Evolutionary conservation across 2,113 vertebrate species (phyloP), one percentile per base, ranked within the genome.

Genomic region (Gadus chalcogrammus): DNA sequence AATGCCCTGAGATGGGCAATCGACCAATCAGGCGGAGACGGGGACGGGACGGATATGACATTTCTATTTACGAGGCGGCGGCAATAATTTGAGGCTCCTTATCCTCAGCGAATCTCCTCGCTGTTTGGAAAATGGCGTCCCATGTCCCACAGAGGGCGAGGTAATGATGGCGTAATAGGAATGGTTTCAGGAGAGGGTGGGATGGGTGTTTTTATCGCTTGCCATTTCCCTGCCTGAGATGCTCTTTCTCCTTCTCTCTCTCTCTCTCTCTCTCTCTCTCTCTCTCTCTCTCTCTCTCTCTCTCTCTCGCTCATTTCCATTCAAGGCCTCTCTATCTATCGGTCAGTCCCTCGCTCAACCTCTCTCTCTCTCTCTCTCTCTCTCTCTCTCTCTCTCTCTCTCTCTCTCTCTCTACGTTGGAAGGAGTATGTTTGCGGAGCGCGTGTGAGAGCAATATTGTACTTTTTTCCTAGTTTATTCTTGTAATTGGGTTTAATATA

Each of bases 151-250:
- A 69, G 75, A 69, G 75, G 70, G 75, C 72, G 38, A 71, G 22
- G 58, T 85, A 84, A 90, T 90, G 79, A 87, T 24, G 76, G 7
- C 79, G 72, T 87, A 87, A 90, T 88, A 76, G 86, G 66, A 74
- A 78, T 75, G 76, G 70, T 71, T 79, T 81, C 65, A 48, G 42
- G 42, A 48, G 42, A 48, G 42, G 42, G 42, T 48, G 42, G 42
- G 42, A 5, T 48, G 17, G 67, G 79, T 67, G 76, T 82, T 71
- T 88, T 86, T 83, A 86, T 87, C 71, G 60, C 28, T 76, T 87
- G 81, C 84, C 84, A 88, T 84, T 87, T 90, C 81, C 80, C 78
- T 69, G 69, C 58, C 52, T 24, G 42, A 48, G 42, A 9, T 48
- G 48, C 53, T 65, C 48, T 18, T 20, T 58, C n/a, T 18, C 18